Base-by-base conservation (phyloP, 2,797 vertebrate species). In the Phrynocephalus guinanensis region DNA sequence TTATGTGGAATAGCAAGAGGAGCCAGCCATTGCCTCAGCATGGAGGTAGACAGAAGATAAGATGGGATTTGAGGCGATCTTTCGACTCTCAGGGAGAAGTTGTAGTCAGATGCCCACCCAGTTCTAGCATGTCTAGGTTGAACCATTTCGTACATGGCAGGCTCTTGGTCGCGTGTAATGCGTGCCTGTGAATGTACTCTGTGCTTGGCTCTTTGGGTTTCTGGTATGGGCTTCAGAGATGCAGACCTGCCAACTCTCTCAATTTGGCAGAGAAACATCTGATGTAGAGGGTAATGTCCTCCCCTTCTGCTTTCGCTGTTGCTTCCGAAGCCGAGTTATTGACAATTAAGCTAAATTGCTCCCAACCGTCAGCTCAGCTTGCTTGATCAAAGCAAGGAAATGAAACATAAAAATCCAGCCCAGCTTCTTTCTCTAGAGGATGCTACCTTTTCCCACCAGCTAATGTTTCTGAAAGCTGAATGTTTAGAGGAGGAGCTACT, bases 301-400 rank as follows among this genome's bases (percentile, higher is more conserved):
- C 85, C 79, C 60, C 72, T 85, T 85, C 78, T 70, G 87, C 83
- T 76, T 88, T 77, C 87, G 70, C 71, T 75, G 70, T 82, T 85
- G 83, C 52, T 88, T 88, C 83, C 78, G 76, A 85, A 88, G 72
- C 83, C 81, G 68, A 85, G 83, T 88, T 88, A 85, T 88, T 85
- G 79, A 73, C 87, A 81, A 82, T 88, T 88, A 88, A 85, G 63
- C 83, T 82, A 85, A 88, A 88, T 85, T 85, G 71, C 71, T 83
- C 79, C 79, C 48, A 68, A 76, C 72, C 63, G 63, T 88, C 60
- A 71, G 72, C 72, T 82, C 26, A 44, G 60, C 79, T 88, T 82
- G 48, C 26, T 77, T 82, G 71, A 88, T 88, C 79, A 88, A 88
- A 75, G 78, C 24, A 28, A 85, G 67, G 81, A 48, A 38, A n/a